These are phyloP conservation scores for Ceratosolen fusciceps DNA, from an alignment of 1,140 invertebrate species.

Conservation along the genomic window DNA sequence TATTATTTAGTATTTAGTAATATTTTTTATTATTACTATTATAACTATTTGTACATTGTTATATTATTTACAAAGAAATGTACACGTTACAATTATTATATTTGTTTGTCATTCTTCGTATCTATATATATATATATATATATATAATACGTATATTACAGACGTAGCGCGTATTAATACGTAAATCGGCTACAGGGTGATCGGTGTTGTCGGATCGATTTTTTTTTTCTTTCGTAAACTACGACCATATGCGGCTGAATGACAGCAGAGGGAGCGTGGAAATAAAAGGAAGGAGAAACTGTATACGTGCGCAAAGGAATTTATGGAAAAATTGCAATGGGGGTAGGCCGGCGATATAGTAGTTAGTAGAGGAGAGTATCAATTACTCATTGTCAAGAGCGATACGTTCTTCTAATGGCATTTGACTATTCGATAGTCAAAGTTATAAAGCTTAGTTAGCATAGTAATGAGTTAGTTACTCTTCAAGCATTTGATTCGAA, in stretches of 20 bases:
- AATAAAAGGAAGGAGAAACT: too few relatives aligned
- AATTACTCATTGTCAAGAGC: constrained; percentile 62
- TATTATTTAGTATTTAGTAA: too few relatives aligned
- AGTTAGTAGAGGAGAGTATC: constrained; percentile 52
- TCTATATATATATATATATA: constrained; percentile 5
- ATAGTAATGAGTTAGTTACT: too few relatives aligned
- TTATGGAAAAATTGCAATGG: background rate
- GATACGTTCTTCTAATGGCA: constrained; percentile 62
- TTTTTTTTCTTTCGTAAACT: constrained; percentile 48
- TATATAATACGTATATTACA: constrained; percentile 33
- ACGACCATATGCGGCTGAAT: constrained; percentile 52
- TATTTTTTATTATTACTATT: too few relatives aligned
- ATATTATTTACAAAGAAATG: constrained; percentile 68
- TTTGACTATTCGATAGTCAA: constrained; percentile 48
- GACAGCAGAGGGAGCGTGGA: background rate
- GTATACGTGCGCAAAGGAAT: background rate
- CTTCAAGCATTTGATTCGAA: too few relatives aligned
- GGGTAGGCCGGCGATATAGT: constrained; percentile 1
- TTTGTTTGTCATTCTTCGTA: background rate
- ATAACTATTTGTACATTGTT: constrained; percentile 68
- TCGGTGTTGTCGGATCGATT: constrained; percentile 55
- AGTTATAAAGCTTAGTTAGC: constrained; percentile 28
- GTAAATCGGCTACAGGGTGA: constrained; percentile 55
- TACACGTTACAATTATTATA: constrained; percentile 57
- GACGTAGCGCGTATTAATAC: constrained; percentile 33